These are phyloP conservation scores for Agelas oroides DNA, from an alignment of 37 sponge, comb jelly and placozoan genomes.

Conservation along the genomic window DNA sequence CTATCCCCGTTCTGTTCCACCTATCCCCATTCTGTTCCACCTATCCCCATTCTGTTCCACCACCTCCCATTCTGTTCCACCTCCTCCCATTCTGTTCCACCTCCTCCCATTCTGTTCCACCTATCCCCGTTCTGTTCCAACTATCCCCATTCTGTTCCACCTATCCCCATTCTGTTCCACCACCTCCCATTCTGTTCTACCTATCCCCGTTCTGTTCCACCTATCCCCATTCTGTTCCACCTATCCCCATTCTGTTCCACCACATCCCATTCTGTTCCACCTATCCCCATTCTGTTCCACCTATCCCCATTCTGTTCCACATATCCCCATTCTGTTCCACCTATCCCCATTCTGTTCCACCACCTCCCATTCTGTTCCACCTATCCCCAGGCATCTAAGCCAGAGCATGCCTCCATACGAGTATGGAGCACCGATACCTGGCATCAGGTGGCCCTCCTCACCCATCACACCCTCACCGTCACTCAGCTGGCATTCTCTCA, in stretches of 20 bases:
- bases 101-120: no score
- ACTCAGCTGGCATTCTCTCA: constrained; percentile 91
- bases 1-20: no score
- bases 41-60: no score
- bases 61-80: not conserved
- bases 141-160: not conserved
- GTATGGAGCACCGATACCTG: constrained; percentile 79
- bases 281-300: not conserved
- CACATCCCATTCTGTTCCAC: not conserved
- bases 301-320: no score
- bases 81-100: not conserved
- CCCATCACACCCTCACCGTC: constrained; percentile 86
- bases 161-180: no score
- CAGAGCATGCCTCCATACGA: constrained; percentile 84
- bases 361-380: not conserved
- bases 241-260: no score
- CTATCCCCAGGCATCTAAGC: constrained; percentile 72
- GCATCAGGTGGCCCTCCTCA: constrained; percentile 69
- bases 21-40: no score
- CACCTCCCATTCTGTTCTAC: not conserved
- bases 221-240: no score
- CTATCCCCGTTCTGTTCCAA: not conserved
- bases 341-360: no score
- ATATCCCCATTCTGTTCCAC: no score
- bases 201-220: no score